Percentiles rank a stretch among this genome's conserved stretches.
phyloP scores from a whole-genome alignment of 1,140 invertebrate genomes.

The Rhopalosiphum maidis region DNA sequence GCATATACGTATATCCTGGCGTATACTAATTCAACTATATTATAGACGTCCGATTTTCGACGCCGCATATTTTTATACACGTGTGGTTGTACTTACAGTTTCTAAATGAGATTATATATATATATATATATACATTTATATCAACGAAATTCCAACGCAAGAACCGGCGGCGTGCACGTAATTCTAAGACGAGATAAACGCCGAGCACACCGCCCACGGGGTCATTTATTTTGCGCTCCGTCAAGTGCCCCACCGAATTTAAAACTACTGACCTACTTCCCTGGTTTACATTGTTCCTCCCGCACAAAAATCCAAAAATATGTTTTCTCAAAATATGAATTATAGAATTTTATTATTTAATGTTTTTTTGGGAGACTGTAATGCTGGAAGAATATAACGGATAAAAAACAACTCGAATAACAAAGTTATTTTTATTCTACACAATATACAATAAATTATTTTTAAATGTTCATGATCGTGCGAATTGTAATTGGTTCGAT shows the following conservation, averaged over 20 bases:
- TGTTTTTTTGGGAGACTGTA: not conserved
- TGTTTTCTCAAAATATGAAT: not conserved
- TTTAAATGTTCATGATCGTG: not conserved
- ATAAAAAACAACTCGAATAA: not conserved
- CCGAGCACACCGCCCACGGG: conserved; percentile 5
- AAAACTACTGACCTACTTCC: conserved; percentile 32
- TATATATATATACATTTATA: too few relatives aligned
- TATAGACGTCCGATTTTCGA: not conserved
- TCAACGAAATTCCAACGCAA: conserved; percentile 17
- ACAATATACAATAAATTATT: not conserved
- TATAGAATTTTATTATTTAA: not conserved
- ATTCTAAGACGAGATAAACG: conserved; percentile 27
- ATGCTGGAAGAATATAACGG: not conserved
- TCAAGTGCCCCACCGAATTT: conserved; percentile 23
- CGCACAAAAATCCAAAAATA: not conserved
- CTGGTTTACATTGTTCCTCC: conserved; percentile 39
- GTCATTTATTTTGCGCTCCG: not conserved
- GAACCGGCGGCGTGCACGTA: not conserved
- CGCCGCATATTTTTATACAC: not conserved
- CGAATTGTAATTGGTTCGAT: not conserved
- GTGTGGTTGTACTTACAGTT: conserved; percentile 8
- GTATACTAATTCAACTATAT: not conserved
- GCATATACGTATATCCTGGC: too few relatives aligned
- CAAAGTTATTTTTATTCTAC: not conserved
- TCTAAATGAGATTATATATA: not conserved